Conservation (phyloP, 2,888 invertebrate genomes). For the Tryphoninae sp. region DNA sequence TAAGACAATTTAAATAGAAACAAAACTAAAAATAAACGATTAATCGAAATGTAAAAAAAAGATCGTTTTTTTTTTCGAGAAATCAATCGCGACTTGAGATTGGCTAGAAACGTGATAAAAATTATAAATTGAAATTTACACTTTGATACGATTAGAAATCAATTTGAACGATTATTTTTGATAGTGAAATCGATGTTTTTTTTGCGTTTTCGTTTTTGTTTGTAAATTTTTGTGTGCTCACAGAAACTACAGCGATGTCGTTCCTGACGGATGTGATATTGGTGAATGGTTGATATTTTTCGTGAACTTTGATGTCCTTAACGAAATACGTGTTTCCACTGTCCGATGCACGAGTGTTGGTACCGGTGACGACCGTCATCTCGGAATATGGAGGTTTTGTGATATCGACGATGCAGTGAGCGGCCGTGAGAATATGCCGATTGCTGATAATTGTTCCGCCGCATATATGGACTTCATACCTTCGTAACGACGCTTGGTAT, state of each 20-base stretch:
- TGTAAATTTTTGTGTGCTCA: slow-evolving; percentile 23
- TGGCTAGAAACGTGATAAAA: no score
- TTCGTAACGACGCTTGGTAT: slow-evolving; percentile 69
- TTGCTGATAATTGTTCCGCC: slow-evolving; percentile 65
- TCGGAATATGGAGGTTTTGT: slow-evolving; percentile 39
- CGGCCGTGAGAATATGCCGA: slow-evolving; percentile 65
- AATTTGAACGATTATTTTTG: background rate
- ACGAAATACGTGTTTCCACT: slow-evolving; percentile 47
- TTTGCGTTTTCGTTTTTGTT: background rate
- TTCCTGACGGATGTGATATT: slow-evolving; percentile 13
- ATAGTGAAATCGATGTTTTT: background rate
- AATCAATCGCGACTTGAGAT: no score
- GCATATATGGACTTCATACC: slow-evolving; percentile 51
- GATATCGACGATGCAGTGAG: slow-evolving; percentile 61
- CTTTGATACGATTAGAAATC: no score
- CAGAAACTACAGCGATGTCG: slow-evolving; percentile 62
- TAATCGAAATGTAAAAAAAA: no score
- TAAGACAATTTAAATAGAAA: no score
- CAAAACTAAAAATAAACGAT: no score
- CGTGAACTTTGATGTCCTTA: slow-evolving; percentile 35
- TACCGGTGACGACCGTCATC: slow-evolving; percentile 58
- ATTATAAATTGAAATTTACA: no score
- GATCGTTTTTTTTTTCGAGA: no score
- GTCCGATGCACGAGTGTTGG: slow-evolving; percentile 34
- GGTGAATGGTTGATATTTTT: slow-evolving; percentile 23